Evolutionary conservation across 2,888 invertebrate species (phyloP).

Genomic region (Leucoptera coffeella): DNA sequence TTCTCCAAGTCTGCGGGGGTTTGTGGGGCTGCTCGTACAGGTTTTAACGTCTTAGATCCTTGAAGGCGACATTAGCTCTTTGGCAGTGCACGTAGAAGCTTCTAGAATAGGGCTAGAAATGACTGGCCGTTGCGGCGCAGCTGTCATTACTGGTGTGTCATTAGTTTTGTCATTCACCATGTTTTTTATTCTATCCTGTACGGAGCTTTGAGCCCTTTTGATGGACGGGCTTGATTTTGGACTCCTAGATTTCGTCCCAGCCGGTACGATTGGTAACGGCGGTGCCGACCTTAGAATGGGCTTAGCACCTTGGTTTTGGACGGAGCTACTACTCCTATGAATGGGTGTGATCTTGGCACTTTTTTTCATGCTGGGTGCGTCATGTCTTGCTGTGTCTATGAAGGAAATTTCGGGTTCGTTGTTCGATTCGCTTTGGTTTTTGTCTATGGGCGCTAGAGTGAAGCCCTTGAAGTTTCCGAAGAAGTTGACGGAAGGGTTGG

Average conservation of each 20-base stretch:
- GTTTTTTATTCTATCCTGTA: constrained; percentile 37
- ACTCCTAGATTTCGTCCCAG: constrained; percentile 17
- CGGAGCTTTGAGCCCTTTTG: constrained; percentile 32
- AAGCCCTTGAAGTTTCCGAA: constrained; percentile 87
- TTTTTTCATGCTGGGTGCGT: constrained; percentile 17
- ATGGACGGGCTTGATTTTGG: constrained; percentile 30
- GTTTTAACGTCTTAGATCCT: constrained; percentile 54
- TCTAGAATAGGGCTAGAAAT: constrained; percentile 79
- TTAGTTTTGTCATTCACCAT: constrained; percentile 37
- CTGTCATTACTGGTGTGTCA: constrained; percentile 36
- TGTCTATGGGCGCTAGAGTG: constrained; percentile 62
- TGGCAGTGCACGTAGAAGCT: constrained; percentile 73
- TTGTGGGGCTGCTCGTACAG: constrained; percentile 55
- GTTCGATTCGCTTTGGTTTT: constrained; percentile 14
- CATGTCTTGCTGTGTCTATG: constrained; percentile 7
- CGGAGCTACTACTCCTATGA: constrained; percentile 33
- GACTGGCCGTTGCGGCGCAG: constrained; percentile 64
- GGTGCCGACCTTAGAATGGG: constrained; percentile 56
- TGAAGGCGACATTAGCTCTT: constrained; percentile 63
- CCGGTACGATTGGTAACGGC: constrained; percentile 55
- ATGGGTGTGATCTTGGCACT: constrained; percentile 54
- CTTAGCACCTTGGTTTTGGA: constrained; percentile 28
- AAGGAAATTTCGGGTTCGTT: constrained; percentile 12
- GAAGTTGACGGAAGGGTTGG: constrained; percentile 56
- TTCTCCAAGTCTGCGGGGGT: constrained; percentile 39